Base-by-base conservation (phyloP, 2,888 invertebrate genomes). In the Leuctra nigra region DNA sequence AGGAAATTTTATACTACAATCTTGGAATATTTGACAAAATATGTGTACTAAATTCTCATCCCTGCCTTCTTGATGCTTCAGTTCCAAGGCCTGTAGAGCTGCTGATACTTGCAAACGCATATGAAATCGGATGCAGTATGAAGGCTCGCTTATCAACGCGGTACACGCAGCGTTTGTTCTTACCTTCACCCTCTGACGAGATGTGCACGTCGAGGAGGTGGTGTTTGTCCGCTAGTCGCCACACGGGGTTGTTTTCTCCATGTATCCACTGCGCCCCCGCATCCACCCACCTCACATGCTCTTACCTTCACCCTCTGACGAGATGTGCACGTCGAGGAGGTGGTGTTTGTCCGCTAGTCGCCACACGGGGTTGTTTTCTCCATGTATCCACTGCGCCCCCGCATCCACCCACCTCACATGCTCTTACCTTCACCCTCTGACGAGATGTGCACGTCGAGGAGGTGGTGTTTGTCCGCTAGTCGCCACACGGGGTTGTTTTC, bases 301-400 rank as follows among this genome's bases (percentile, higher is more conserved):
- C 29, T 41, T 38, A 57, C 83, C 83, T 62, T 76, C 68, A 2
- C 80, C 82, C 69, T 83, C 83, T 62, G 72, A 70, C 1, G 78
- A 77, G 29, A 68, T 68, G 55, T 69, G 64, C n/a, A 70, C 64
- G 4, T 76, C 73, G 13, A 81, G 61, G 29, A 83, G 70, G 53
- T 74, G 66, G 56, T 75, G 65, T 48, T 73, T 58, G 52, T 70
- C 62, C 11, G 80, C 76, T 22, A 79, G 66, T 60, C 74, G 66
- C 56, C 74, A 77, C 64, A 70, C 85, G 81, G 54, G 74, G 76
- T 67, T 78, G 71, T 68, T 66, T 55, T 86, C 82, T 0, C 88
- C 87, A 63, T 87, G 86, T 56, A 86, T 83, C 88, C 88, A 90
- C 63, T 89, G 87, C 39, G 87, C 89, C 0, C 89, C 89, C 48